Base-by-base conservation (phyloP, 2,888 invertebrate genomes). In the Cecidostiba fungosa region DNA sequence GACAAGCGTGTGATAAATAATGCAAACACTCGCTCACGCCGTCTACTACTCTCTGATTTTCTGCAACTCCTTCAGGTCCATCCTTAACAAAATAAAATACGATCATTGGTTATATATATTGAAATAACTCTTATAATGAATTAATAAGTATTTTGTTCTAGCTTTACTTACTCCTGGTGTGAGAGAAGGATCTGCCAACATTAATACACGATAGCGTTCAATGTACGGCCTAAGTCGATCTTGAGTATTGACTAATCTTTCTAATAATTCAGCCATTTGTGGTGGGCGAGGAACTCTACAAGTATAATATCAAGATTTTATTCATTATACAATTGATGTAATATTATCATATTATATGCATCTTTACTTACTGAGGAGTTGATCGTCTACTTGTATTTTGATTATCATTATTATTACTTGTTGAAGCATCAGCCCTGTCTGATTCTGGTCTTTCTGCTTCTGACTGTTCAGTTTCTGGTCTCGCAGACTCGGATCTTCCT, bases 1-100 rank as follows among this genome's bases (percentile, higher is more conserved):
- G 99, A 93, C 97, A 97, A 1, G 97, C 97, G 91, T 99, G 99
- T 2, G 98, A 96, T 89, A 98, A 94, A 88, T 96, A 96, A 92
- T 99, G 99, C 91, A 98, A 94, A 36, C 97, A 95, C 92, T 97
- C 97, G 0, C 97, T 96, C 0, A 97, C 96, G 80, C 96, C 94
- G 90, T 97, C 96, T 87, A 96, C 96, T 66, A 96, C 94, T 19
- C 95, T 95, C 92, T 97, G 97, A 4, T 95, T 95, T 87, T 94
- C 94, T 73, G 94, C 94, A 5, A 94, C 93, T 0, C 88, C 85
- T 29, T 95, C 94, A 85, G 94, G 92, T 72, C 90, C 90, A 80
- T 77, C 78, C 90, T 90, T 62, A 23, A 74, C 82, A 77, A 73
- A 86, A 72, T 23, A 66, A 14, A 62, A 39, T 72, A 26, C 26